phyloP scores from a whole-genome alignment of 2,797 vertebrate genomes.

The Smutsia gigantea region DNA sequence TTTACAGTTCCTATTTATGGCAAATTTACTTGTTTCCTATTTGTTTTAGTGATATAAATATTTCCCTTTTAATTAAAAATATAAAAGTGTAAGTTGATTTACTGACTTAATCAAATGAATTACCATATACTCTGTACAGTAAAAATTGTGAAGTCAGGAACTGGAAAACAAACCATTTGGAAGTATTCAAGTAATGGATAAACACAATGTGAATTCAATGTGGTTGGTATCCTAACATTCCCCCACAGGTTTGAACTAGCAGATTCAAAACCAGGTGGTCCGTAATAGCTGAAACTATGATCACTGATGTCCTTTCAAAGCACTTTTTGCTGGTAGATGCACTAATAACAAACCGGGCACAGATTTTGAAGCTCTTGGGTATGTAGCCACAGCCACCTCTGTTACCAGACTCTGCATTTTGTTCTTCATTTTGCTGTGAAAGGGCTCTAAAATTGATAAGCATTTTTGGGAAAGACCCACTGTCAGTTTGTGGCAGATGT shows the following conservation, averaged over 20 bases:
- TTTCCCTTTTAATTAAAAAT: neutral
- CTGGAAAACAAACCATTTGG: neutral
- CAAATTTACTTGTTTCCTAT: neutral
- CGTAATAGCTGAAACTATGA: neutral
- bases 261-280: neutral
- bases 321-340: neutral
- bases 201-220: neutral
- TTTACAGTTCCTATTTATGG: neutral
- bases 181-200: neutral
- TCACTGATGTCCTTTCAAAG: neutral
- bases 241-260: neutral
- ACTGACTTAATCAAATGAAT: neutral
- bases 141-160: neutral
- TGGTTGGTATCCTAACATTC: neutral
- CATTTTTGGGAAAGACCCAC: neutral
- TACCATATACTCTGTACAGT: neutral
- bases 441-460: neutral
- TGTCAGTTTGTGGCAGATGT: slow-evolving; percentile 48
- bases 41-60: neutral
- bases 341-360: neutral
- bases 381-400: neutral
- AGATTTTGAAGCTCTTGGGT: neutral
- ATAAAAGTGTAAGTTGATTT: neutral
- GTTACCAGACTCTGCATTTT: neutral
- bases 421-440: neutral